phyloP scores from a whole-genome alignment of 1,140 invertebrate species.

The Hyposmocoma kahamanoa region DNA sequence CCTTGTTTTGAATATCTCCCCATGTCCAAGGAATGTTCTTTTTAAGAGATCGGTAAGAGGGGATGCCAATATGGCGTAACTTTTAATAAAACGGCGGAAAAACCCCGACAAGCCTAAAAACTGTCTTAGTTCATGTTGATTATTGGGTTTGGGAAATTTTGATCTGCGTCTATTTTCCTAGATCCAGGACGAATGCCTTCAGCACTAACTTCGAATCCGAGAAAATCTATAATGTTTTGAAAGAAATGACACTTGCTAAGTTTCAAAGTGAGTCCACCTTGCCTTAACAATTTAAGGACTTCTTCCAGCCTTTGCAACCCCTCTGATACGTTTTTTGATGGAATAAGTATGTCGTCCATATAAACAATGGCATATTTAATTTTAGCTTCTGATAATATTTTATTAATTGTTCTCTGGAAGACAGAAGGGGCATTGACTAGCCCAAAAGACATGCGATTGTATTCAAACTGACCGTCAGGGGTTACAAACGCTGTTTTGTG shows the following conservation, averaged over 20 bases:
- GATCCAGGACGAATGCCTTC: slow-evolving; percentile 20
- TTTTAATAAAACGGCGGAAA: slow-evolving; percentile 28
- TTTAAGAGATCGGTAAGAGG: slow-evolving; percentile 28
- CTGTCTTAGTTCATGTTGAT: slow-evolving; percentile 26
- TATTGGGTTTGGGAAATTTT: slow-evolving; percentile 18
- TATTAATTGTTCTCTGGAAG: not conserved
- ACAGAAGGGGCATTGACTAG: not conserved
- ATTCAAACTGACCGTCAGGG: not conserved
- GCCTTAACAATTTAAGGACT: slow-evolving; percentile 17
- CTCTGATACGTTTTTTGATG: not conserved
- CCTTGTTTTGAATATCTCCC: slow-evolving; percentile 22
- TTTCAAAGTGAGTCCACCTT: slow-evolving; percentile 15
- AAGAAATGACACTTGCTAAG: slow-evolving; percentile 7
- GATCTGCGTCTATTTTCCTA: slow-evolving; percentile 22
- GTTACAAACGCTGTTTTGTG: slow-evolving; percentile 2
- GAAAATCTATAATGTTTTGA: slow-evolving; percentile 15
- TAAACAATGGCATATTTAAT: slow-evolving; percentile 21
- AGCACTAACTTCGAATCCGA: slow-evolving; percentile 17
- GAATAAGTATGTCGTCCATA: slow-evolving; percentile 17
- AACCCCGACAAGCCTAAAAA: slow-evolving; percentile 34
- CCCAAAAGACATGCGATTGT: not conserved
- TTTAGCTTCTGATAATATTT: not conserved
- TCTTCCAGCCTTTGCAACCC: slow-evolving; percentile 18
- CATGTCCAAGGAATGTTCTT: slow-evolving; percentile 32
- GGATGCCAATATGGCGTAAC: slow-evolving; percentile 25